A percentile compares a stretch with the other conserved stretches of the same genome.
phyloP scores from a whole-genome alignment of 2,797 vertebrate genomes.

The Percopsis omiscomaycus region DNA sequence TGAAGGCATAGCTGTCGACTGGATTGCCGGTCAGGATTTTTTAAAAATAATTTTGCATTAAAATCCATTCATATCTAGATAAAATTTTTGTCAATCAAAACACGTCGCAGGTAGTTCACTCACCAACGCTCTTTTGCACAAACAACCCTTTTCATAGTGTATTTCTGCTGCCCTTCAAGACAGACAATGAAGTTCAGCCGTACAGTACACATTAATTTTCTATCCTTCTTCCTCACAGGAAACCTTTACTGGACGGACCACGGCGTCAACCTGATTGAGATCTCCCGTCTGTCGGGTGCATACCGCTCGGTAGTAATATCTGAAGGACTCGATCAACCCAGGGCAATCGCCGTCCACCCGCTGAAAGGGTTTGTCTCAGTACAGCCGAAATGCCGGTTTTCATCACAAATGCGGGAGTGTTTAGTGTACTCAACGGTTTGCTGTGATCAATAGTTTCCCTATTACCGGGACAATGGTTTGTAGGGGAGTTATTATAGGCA shows the following conservation, averaged over 20 bases:
- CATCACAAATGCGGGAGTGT: not conserved
- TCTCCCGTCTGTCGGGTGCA: conserved; percentile 90
- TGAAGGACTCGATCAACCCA: conserved; percentile 92
- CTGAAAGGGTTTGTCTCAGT: conserved; percentile 86
- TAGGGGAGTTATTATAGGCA: conserved; percentile 6
- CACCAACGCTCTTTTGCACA: too few relatives aligned
- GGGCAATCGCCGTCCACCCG: conserved; percentile 92
- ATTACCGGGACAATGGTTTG: not conserved
- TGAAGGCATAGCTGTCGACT: conserved; percentile 96
- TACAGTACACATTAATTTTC: not conserved
- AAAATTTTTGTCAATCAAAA: too few relatives aligned
- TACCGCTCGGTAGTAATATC: conserved; percentile 95
- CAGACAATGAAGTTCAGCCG: not conserved
- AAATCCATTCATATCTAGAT: too few relatives aligned
- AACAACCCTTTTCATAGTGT: not conserved
- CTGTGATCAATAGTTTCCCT: not conserved
- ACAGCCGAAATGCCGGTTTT: not conserved
- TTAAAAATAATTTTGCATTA: not conserved
- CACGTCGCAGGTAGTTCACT: too few relatives aligned
- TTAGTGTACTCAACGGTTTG: not conserved
- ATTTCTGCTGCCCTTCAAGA: not conserved
- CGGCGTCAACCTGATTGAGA: conserved; percentile 95
- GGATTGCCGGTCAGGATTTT: conserved; percentile 89
- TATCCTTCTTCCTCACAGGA: conserved; percentile 67
- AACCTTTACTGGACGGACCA: conserved; percentile 99